Evolutionary conservation across 2,113 vertebrate genomes (phyloP).

Genomic region (Corythornis madagascariensis): DNA sequence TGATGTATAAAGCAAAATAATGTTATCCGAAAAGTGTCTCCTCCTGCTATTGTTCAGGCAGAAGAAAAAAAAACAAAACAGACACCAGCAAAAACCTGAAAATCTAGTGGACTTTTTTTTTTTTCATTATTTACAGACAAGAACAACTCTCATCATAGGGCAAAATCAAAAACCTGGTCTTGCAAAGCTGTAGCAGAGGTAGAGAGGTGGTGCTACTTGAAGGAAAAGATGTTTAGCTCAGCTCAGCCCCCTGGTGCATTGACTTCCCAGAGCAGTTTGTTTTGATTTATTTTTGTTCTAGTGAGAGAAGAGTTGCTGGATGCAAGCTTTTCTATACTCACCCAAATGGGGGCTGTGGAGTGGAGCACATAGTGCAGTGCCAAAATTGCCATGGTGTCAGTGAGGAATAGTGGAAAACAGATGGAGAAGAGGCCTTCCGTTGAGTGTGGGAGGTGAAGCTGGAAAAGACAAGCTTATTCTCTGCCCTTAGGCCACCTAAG

Average conservation of each 20-base stretch:
- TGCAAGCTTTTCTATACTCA: not conserved
- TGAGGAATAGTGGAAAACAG: not conserved
- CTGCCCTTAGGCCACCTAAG: not conserved
- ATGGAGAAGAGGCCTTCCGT: not conserved
- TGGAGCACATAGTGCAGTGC: not conserved
- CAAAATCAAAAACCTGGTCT: not conserved
- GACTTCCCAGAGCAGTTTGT: not conserved
- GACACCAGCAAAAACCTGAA: not conserved
- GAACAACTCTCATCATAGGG: not conserved
- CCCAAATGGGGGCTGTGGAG: not conserved
- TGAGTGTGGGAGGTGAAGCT: not conserved
- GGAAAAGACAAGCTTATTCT: not conserved
- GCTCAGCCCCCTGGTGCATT: not conserved
- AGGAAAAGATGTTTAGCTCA: not conserved
- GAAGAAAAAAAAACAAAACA: not conserved
- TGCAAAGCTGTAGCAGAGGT: not conserved
- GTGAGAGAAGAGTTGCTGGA: not conserved
- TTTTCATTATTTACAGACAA: not conserved
- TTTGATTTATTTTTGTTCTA: not conserved
- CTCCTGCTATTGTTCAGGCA: not conserved
- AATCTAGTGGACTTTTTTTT: not conserved
- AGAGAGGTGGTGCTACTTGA: not conserved
- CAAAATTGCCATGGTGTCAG: not conserved
- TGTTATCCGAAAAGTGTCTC: not conserved
- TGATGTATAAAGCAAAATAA: not conserved